phyloP scores from a whole-genome alignment of 2,888 invertebrate genomes.

The Apeira syringaria region DNA sequence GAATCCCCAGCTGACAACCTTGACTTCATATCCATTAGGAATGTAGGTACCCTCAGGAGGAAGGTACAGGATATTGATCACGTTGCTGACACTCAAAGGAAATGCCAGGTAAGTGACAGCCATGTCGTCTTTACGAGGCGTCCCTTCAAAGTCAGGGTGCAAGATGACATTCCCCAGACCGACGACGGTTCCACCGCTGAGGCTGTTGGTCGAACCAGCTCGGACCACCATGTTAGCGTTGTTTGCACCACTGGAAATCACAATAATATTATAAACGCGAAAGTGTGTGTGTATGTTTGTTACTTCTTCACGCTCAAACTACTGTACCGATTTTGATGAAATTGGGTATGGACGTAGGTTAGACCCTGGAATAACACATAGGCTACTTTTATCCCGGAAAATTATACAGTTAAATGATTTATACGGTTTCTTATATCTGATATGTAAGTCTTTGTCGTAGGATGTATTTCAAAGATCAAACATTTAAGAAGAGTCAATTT shows the following conservation, averaged over 20 bases:
- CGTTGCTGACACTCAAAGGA: constrained; percentile 39
- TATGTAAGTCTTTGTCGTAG: too few relatives aligned
- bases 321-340: too few relatives aligned
- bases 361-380: too few relatives aligned
- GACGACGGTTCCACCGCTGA: constrained; percentile 45
- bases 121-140: constrained; percentile 46
- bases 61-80: constrained; percentile 44
- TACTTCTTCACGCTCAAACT: too few relatives aligned
- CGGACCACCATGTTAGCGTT: constrained; percentile 43
- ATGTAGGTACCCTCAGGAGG: constrained; percentile 45
- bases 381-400: too few relatives aligned
- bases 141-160: constrained; percentile 45
- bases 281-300: too few relatives aligned
- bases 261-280: too few relatives aligned
- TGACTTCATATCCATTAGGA: constrained; percentile 40
- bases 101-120: constrained; percentile 38
- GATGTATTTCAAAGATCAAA: too few relatives aligned
- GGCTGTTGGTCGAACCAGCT: constrained; percentile 56
- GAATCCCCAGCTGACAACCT: constrained; percentile 62
- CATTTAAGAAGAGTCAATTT: too few relatives aligned
- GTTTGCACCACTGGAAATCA: constrained; percentile 42
- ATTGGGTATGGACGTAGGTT: too few relatives aligned
- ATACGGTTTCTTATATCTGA: too few relatives aligned
- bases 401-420: too few relatives aligned
- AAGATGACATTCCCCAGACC: constrained; percentile 34